phyloP scores from a whole-genome alignment of 37 sponge, comb jelly and placozoan genomes.

The Eunapius fragilis region DNA sequence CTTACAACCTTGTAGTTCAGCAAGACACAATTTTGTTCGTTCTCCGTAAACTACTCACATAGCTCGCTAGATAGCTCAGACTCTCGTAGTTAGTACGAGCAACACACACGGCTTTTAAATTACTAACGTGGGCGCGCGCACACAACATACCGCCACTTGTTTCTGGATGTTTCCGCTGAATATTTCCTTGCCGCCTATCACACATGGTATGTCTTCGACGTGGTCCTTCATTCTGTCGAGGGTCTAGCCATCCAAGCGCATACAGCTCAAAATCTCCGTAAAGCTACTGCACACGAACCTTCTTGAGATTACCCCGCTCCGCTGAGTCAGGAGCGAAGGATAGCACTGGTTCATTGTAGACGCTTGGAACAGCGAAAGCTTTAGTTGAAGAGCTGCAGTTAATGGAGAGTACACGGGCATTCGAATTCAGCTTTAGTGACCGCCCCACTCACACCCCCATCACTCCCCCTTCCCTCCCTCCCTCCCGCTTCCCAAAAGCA shows the following conservation, averaged over 20 bases:
- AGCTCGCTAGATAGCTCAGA: too few relatives aligned
- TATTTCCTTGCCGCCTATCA: constrained; percentile 89
- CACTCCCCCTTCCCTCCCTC: neutral
- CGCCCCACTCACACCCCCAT: neutral
- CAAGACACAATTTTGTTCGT: too few relatives aligned
- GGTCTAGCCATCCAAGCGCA: constrained; percentile 39
- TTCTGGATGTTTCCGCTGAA: constrained; percentile 70
- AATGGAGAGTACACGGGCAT: neutral
- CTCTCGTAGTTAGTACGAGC: too few relatives aligned
- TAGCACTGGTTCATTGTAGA: constrained; percentile 74
- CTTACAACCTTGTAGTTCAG: too few relatives aligned
- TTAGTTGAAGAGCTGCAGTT: constrained; percentile 31
- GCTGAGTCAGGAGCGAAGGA: constrained; percentile 75
- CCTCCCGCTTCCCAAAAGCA: neutral
- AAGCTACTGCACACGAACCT: too few relatives aligned
- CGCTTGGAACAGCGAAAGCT: constrained; percentile 45
- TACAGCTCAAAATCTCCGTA: too few relatives aligned
- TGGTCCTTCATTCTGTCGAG: constrained; percentile 48
- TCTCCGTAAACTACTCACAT: too few relatives aligned
- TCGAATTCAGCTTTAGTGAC: neutral
- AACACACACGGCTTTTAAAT: too few relatives aligned
- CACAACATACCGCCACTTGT: constrained; percentile 81
- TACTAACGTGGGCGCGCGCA: too few relatives aligned
- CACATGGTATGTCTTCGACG: constrained; percentile 85
- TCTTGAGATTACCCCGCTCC: constrained; percentile 58